Base-by-base conservation (phyloP, 2,113 vertebrate genomes). In the Calypte anna region DNA sequence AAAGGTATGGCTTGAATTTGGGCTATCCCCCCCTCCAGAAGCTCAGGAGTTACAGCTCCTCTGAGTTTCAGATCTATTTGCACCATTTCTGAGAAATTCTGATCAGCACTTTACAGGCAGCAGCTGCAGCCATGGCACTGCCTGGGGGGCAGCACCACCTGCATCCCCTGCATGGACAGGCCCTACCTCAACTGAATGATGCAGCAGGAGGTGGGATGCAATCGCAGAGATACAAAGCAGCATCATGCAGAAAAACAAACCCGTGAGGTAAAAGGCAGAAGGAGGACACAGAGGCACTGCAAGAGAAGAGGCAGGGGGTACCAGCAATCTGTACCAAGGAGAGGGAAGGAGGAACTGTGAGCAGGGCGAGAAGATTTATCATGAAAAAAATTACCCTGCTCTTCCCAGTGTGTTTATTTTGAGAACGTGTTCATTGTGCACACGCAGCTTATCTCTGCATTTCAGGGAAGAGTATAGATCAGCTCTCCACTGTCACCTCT, bases 81-180 rank as follows among this genome's bases (percentile, higher is more conserved):
- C 68, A 63, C 36, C 11, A 62, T 53, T 61, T 15, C 30, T 1
- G 8, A 61, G 57, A 18, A 44, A 67, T 18, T 43, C 28, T 0
- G 1, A 6, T 12, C 43, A 54, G 40, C 7, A 7, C 9, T 31
- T 66, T 1, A 8, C 0, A 4, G 66, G 40, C 70, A 53, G 16
- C 61, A 77, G 44, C 33, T 40, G 73, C 30, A 64, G 68, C 30
- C 7, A 10, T 5, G 46, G 93, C 62, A 79, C 22, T 43, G n/a
- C 58, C 61, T 4, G 5, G 30, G 55, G 61, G 57, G 30, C 82
- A 74, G n/a, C 27, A 54, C 21, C 1, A 9, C 36, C 28, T 14
- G 7, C 0, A 0, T 9, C 57, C 78, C 19, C 51, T 79, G 50
- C 1, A 0, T 0, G 1, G 22, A 50, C 1, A 9, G 46, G n/a